Percentiles rank a stretch among this genome's conserved stretches.
Conservation (phyloP, 2,113 vertebrate species). For the Actenoides hombroni region DNA sequence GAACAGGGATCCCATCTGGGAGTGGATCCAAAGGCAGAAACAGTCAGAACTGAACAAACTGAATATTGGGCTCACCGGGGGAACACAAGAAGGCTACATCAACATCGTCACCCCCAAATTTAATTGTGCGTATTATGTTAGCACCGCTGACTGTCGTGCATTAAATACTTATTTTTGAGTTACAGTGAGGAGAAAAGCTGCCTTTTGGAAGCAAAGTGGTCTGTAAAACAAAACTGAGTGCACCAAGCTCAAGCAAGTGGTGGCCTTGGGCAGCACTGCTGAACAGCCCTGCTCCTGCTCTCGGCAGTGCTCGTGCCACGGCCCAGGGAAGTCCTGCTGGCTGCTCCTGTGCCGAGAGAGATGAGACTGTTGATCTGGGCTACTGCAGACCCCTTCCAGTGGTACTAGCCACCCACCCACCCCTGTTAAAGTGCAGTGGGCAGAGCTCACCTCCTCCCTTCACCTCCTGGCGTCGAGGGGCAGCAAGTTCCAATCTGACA, state of each 20-base stretch:
- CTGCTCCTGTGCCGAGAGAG: neutral
- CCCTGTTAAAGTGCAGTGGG: neutral
- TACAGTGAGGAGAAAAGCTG: neutral
- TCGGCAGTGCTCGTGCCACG: neutral
- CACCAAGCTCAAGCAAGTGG: neutral
- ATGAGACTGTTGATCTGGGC: neutral
- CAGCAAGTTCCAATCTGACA: neutral
- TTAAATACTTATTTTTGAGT: neutral
- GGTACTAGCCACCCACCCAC: neutral
- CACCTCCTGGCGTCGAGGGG: neutral
- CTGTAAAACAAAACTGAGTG: neutral
- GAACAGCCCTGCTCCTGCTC: neutral
- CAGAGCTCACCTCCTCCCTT: neutral
- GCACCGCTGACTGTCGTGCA: neutral
- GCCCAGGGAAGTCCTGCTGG: neutral
- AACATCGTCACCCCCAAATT: neutral
- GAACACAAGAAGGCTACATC: conserved; percentile 67
- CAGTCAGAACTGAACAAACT: conserved; percentile 61
- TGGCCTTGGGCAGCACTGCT: neutral
- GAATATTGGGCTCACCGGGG: conserved; percentile 25
- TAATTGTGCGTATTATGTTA: neutral
- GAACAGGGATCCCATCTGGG: neutral
- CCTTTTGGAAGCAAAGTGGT: neutral
- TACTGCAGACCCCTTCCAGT: neutral
- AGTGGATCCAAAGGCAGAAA: conserved; percentile 50